phyloP scores from a whole-genome alignment of 1,140 invertebrate species.

The Leptonema lineaticorne region DNA sequence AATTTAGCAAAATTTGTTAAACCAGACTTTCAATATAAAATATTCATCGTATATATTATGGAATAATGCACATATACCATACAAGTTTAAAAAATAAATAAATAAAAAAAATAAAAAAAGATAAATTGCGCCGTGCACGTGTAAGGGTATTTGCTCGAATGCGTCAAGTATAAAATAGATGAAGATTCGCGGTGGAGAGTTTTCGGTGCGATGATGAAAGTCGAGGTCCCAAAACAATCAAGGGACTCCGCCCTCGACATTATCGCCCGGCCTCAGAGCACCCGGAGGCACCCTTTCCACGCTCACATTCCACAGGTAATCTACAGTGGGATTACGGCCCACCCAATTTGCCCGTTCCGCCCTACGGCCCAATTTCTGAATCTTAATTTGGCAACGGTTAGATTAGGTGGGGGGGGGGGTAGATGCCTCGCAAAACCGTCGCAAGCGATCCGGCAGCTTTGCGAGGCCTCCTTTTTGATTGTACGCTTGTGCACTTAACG shows the following conservation, averaged over 20 bases:
- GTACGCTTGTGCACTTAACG: too few species aligned
- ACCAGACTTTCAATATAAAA: too few species aligned
- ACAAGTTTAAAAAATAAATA: too few species aligned
- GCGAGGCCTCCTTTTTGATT: neutral
- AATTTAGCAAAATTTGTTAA: too few species aligned
- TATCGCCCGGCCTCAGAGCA: neutral
- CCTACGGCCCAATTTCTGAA: neutral
- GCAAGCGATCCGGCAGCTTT: neutral
- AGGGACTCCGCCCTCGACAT: slow-evolving; percentile 13
- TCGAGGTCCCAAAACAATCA: slow-evolving; percentile 29
- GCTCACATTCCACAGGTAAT: slow-evolving; percentile 24
- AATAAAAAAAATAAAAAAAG: too few species aligned
- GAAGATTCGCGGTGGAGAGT: neutral
- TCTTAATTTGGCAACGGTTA: slow-evolving; percentile 21
- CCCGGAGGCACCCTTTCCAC: neutral
- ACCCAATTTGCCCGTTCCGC: neutral
- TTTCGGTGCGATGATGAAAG: slow-evolving; percentile 2
- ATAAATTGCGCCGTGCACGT: too few species aligned
- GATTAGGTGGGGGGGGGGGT: too few species aligned
- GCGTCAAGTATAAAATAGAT: neutral
- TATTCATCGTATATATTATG: too few species aligned
- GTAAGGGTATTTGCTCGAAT: too few species aligned
- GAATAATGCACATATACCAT: too few species aligned
- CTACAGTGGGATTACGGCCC: neutral
- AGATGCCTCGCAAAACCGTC: neutral